Conservation (phyloP, 2,888 invertebrate genomes). For the Epinotia ramella region DNA sequence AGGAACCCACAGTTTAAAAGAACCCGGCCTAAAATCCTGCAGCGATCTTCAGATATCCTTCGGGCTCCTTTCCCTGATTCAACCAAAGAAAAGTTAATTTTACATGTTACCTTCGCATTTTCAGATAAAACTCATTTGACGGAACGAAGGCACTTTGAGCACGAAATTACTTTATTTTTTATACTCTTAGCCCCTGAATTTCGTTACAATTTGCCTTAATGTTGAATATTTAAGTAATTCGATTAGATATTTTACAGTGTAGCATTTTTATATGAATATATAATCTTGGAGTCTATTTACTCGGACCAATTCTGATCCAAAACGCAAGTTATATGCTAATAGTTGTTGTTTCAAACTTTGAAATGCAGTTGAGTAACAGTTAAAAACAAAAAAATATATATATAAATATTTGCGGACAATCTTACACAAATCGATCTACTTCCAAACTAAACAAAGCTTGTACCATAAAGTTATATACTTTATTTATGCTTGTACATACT, state of each 20-base stretch:
- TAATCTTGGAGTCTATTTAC: background rate
- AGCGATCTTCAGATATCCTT: background rate
- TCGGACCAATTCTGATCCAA: background rate
- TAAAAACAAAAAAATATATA: too few relatives aligned
- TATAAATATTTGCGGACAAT: too few relatives aligned
- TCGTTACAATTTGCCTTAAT: slow-evolving; percentile 10
- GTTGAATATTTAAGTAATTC: slow-evolving; percentile 14
- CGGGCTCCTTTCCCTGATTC: slow-evolving; percentile 10
- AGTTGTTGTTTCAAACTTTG: background rate
- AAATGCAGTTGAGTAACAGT: background rate
- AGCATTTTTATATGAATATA: background rate
- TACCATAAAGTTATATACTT: too few relatives aligned
- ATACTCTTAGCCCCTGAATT: slow-evolving; percentile 21
- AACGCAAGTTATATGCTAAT: background rate
- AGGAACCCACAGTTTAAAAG: background rate
- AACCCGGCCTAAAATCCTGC: background rate
- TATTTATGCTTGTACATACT: too few relatives aligned
- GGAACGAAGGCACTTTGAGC: slow-evolving; percentile 28
- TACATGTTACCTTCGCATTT: slow-evolving; percentile 29
- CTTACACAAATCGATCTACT: too few relatives aligned
- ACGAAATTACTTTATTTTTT: slow-evolving; percentile 28
- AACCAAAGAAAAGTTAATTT: slow-evolving; percentile 24
- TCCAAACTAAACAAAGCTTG: too few relatives aligned
- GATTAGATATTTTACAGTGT: background rate
- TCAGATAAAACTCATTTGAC: slow-evolving; percentile 37